Percentiles rank a stretch among this genome's conserved stretches.
phyloP scores from a whole-genome alignment of 1,140 invertebrate species.

The Cyclina sinensis region DNA sequence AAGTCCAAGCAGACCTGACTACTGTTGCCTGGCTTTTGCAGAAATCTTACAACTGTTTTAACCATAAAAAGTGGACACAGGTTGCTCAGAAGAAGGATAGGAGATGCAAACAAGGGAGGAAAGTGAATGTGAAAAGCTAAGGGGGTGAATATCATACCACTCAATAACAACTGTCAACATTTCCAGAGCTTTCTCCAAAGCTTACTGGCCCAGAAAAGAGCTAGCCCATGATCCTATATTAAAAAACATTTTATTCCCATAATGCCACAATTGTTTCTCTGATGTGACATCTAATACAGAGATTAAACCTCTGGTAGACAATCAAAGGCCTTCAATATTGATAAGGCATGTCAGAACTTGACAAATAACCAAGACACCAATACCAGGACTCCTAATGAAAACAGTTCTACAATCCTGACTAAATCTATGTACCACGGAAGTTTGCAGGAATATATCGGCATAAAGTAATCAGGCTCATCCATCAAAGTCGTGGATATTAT shows the following conservation, averaged over 20 bases:
- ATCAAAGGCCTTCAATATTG: conserved; percentile 61
- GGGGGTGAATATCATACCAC: too few relatives aligned
- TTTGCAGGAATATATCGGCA: conserved; percentile 58
- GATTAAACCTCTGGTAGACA: conserved; percentile 55
- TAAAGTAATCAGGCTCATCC: conserved; percentile 55
- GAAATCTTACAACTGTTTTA: too few relatives aligned
- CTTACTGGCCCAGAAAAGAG: background rate
- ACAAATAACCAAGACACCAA: conserved; percentile 62
- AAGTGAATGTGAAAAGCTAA: too few relatives aligned
- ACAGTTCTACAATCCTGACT: conserved; percentile 39
- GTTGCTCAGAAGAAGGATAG: too few relatives aligned
- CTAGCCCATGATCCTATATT: background rate
- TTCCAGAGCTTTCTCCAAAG: background rate
- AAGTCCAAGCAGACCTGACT: too few relatives aligned
- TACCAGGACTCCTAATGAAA: conserved; percentile 50
- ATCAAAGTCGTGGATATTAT: conserved; percentile 59
- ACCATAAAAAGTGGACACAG: too few relatives aligned
- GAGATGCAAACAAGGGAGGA: too few relatives aligned
- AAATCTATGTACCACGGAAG: conserved; percentile 60
- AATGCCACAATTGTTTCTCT: conserved; percentile 46
- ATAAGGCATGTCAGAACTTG: conserved; percentile 55
- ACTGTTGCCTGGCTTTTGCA: too few relatives aligned
- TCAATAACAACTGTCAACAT: too few relatives aligned
- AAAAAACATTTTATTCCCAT: conserved; percentile 22
- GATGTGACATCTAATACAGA: conserved; percentile 51